Evolutionary conservation across 2,113 vertebrate genomes (phyloP).

Genomic region (Promerops cafer): DNA sequence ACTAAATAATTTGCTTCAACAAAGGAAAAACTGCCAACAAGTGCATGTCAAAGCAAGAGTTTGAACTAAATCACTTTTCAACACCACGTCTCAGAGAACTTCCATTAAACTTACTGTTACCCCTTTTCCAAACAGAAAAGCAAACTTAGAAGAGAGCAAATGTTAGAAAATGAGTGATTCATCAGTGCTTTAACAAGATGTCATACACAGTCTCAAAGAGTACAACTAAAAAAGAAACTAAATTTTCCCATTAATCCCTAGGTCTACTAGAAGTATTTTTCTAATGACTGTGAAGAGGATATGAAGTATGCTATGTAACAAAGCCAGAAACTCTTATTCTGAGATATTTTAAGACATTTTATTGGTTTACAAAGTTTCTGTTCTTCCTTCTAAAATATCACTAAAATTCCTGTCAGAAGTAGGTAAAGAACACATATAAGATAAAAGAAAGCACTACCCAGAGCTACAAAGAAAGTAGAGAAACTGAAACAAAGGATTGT

Average conservation of each 20-base stretch:
- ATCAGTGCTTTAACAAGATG: neutral
- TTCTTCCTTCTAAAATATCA: neutral
- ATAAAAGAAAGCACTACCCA: neutral
- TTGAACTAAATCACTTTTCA: neutral
- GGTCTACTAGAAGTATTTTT: neutral
- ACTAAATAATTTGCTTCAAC: neutral
- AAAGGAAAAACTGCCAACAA: neutral
- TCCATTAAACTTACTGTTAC: neutral
- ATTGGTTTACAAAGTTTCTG: neutral
- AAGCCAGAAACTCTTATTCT: neutral
- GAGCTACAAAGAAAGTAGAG: neutral
- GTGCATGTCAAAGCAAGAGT: neutral
- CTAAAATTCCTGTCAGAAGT: neutral
- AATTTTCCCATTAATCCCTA: neutral
- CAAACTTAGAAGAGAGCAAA: neutral
- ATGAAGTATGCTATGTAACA: neutral
- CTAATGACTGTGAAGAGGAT: neutral
- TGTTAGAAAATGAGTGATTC: neutral
- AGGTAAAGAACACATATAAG: neutral
- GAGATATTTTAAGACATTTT: neutral
- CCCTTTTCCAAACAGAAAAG: neutral
- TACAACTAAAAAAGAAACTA: neutral
- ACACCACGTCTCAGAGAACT: neutral
- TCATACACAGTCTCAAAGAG: neutral
- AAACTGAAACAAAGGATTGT: neutral